Base-by-base conservation (phyloP, 1,140 invertebrate genomes). In the Penaeus japonicus region DNA sequence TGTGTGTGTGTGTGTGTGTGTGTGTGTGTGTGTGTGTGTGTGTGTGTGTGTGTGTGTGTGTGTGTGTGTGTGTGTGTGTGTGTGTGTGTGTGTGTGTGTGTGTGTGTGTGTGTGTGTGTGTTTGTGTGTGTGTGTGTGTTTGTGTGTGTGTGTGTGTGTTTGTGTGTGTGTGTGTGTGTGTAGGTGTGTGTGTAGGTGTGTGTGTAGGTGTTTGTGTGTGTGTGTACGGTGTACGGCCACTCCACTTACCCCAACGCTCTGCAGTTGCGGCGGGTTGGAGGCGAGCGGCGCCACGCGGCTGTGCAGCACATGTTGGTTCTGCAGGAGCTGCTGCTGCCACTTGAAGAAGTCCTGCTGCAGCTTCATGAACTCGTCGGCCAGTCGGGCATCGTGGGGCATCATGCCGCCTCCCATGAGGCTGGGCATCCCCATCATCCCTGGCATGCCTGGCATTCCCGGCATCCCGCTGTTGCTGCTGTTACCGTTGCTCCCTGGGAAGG, bases 251-350 rank as follows among this genome's bases (percentile, higher is more conserved):
- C 89, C 84, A 47, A 85, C 57, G 53, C 84, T 89, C 75, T 90
- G 86, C 53, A 90, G 73, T 22, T 83, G 84, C 39, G 88, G 82
- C 0, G 86, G 88, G 47, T 82, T 85, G n/a, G 81, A 65, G 17
- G 90, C 90, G 0, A 91, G 88, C 15, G 90, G 90, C 2, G 90
- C 90, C 30, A 91, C 90, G n/a, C 89, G 35, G 78, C 77, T 85
- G 77, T 91, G 91, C 15, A 91, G 78, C 12, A 91, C 84, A 32
- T 90, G 87, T 62, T 91, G 91, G 77, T 91, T 91, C 79, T 91
- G 91, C 79, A 91, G 70, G 18, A 91, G 83, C 55, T 91, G 90
- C 55, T 91, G 85, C 24, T 91, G 90, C 90, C 91, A 91, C 27
- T 90, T 85, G 70, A 91, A 84, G 78, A 91, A 91, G 65, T 91